Evolutionary conservation across 2,797 vertebrate genomes (phyloP).

Genomic region (Pangasius macronema): DNA sequence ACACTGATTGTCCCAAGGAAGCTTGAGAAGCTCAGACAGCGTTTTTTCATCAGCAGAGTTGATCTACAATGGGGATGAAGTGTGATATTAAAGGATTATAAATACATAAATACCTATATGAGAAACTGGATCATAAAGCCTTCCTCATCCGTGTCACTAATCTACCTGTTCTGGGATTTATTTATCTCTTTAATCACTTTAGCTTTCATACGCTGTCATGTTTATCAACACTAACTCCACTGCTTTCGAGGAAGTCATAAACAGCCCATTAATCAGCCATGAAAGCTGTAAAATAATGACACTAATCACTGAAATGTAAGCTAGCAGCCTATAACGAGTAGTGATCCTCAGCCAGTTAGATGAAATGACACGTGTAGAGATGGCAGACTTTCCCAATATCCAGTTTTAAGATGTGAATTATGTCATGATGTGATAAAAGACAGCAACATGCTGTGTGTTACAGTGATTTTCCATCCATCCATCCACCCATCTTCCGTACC

Average conservation of each 20-base stretch:
- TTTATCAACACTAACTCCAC: background rate
- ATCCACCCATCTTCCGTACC: no score
- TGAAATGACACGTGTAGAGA: background rate
- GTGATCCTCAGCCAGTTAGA: background rate
- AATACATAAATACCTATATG: background rate
- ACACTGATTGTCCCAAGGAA: background rate
- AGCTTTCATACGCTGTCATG: background rate
- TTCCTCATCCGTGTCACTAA: no score
- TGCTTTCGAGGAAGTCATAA: no score
- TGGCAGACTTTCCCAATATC: background rate
- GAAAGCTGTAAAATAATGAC: background rate
- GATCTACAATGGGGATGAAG: background rate
- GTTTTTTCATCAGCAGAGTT: background rate
- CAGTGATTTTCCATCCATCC: no score
- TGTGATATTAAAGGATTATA: background rate
- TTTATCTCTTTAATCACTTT: background rate
- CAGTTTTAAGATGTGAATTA: background rate
- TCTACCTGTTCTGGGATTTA: background rate
- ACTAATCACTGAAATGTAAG: background rate
- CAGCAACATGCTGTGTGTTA: background rate
- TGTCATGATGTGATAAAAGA: background rate
- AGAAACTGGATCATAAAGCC: background rate
- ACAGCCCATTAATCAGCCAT: background rate
- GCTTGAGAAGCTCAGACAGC: background rate
- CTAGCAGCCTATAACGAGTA: background rate